Conservation (phyloP, 2,888 invertebrate genomes). For the Drosophila kanekoi region DNA sequence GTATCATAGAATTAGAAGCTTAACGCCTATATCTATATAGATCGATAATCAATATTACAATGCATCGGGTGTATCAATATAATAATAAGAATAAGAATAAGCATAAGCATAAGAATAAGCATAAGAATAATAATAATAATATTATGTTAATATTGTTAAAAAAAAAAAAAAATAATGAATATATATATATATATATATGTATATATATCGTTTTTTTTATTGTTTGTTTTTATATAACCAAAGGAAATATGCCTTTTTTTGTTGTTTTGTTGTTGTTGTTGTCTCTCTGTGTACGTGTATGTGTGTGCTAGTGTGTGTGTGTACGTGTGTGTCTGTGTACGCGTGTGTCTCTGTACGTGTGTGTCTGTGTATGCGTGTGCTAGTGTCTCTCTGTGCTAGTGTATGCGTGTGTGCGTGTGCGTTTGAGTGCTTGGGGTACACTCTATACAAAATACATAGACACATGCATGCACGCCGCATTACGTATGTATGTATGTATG, state of each 20-base stretch:
- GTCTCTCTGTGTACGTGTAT: conserved; percentile 8
- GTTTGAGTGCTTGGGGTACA: too few relatives aligned
- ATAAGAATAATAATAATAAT: conserved; percentile 28
- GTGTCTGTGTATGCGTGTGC: conserved; percentile 10
- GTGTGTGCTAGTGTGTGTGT: conserved; percentile 9
- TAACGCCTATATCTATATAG: conserved; percentile 35
- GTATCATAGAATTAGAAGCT: conserved; percentile 38
- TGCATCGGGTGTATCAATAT: conserved; percentile 28
- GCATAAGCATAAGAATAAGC: too few relatives aligned
- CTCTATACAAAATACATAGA: conserved; percentile 22
- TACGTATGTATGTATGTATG: conserved; percentile 8
- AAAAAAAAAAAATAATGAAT: conserved; percentile 29
- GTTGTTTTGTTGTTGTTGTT: conserved; percentile 21
- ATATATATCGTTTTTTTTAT: not conserved
- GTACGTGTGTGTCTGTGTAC: conserved; percentile 4
- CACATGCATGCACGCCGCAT: conserved; percentile 17
- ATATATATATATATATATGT: not conserved
- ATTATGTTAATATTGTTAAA: conserved; percentile 22
- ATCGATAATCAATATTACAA: conserved; percentile 51
- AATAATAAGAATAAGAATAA: conserved; percentile 3
- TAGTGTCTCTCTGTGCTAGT: conserved; percentile 9
- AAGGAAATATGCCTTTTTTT: conserved; percentile 55
- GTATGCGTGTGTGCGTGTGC: conserved; percentile 11
- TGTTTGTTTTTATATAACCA: conserved; percentile 18
- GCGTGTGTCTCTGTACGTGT: too few relatives aligned